Percentiles rank a stretch among this genome's conserved stretches.
phyloP scores from a whole-genome alignment of 2,113 vertebrate species.

The Electrona antarctica region DNA sequence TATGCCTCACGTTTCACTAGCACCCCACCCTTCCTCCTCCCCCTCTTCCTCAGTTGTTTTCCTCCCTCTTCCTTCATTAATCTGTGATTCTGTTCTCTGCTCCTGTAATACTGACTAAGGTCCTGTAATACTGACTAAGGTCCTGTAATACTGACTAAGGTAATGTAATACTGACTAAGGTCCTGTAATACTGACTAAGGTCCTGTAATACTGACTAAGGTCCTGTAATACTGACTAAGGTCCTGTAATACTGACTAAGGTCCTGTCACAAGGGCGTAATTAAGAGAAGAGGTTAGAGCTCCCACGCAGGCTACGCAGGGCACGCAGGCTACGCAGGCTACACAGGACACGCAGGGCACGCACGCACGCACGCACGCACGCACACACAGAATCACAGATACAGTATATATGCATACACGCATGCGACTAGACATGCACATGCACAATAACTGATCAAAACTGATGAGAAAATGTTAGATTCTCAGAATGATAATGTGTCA shows the following conservation, averaged over 20 bases:
- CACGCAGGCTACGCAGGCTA: not conserved
- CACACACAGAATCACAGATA: not conserved
- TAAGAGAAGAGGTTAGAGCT: conserved; percentile 14
- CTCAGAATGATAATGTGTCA: not conserved
- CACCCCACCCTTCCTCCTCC: not conserved
- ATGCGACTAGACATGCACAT: no score
- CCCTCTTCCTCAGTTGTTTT: not conserved
- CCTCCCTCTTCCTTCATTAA: conserved; percentile 36
- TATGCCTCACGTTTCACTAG: not conserved
- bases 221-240: not conserved
- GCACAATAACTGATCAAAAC: no score
- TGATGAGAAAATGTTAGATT: not conserved
- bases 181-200: no score
- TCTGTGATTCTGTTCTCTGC: not conserved
- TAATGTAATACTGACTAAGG: not conserved
- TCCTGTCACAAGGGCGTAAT: conserved; percentile 12
- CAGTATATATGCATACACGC: no score
- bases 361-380: not conserved
- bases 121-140: not conserved
- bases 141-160: no score
- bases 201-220: no score
- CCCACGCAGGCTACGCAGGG: not conserved
- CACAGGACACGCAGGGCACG: not conserved
- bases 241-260: not conserved
- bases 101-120: no score